phyloP scores from a whole-genome alignment of 2,888 invertebrate genomes.

The Morinoia aosen region DNA sequence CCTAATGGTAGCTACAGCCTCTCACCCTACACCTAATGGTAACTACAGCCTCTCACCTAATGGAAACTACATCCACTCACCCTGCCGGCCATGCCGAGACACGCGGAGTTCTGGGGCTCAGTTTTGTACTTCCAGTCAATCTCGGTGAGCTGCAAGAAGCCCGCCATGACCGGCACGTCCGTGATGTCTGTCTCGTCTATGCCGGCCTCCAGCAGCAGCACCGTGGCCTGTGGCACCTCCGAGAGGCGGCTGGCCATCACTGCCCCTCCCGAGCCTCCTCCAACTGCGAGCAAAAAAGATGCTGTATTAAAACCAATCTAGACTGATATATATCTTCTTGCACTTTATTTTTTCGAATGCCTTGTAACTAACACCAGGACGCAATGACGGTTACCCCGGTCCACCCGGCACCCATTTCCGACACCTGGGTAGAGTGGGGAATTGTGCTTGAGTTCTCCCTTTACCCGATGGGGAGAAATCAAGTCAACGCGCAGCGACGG shows the following conservation, averaged over 20 bases:
- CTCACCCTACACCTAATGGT: too few relatives aligned
- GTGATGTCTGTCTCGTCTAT: slow-evolving; percentile 92
- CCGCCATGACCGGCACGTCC: slow-evolving; percentile 88
- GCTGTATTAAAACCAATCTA: background rate
- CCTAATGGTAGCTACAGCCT: too few relatives aligned
- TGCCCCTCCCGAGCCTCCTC: slow-evolving; percentile 81
- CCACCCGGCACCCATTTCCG: too few relatives aligned
- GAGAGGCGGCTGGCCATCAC: slow-evolving; percentile 86
- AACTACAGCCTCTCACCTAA: too few relatives aligned
- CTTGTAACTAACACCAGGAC: too few relatives aligned
- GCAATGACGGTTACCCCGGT: too few relatives aligned
- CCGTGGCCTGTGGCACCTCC: slow-evolving; percentile 79
- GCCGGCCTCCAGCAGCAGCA: slow-evolving; percentile 86
- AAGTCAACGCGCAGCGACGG: too few relatives aligned
- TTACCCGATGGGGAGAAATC: too few relatives aligned
- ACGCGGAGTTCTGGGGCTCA: slow-evolving; percentile 80
- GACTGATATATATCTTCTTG: background rate
- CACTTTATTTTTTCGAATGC: too few relatives aligned
- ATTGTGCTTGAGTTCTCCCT: background rate
- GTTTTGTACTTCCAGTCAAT: slow-evolving; percentile 94
- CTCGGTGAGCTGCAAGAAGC: slow-evolving; percentile 86
- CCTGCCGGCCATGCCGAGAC: slow-evolving; percentile 50
- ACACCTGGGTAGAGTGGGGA: too few relatives aligned
- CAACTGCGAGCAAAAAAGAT: slow-evolving; percentile 18
- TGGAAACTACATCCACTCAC: background rate